Evolutionary conservation across 1,140 invertebrate genomes (phyloP).

Genomic region (Paramacrobiotus metropolitanus): DNA sequence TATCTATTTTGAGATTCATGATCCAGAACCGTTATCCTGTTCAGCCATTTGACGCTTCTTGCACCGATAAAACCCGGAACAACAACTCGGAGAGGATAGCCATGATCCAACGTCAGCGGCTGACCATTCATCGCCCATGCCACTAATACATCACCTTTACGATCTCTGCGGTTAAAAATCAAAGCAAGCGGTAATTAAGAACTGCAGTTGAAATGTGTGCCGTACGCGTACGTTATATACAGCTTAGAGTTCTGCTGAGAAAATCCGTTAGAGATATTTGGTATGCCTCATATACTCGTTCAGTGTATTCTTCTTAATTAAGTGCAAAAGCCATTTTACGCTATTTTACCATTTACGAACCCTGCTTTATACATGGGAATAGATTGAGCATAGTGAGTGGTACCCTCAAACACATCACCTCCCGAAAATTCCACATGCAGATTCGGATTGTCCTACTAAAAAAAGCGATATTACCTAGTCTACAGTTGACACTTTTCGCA

Average conservation of each 20-base stretch:
- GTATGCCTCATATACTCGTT: no score
- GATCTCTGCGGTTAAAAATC: no score
- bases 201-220: no score
- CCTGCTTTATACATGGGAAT: conserved; percentile 23
- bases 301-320: no score
- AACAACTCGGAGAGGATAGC: conserved; percentile 62
- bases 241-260: no score
- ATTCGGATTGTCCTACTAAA: conserved; percentile 34
- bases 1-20: conserved; percentile 75
- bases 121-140: conserved; percentile 93
- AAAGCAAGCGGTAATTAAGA: no score
- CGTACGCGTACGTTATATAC: no score
- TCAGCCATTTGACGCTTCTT: conserved; percentile 34
- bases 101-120: conserved; percentile 63
- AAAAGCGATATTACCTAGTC: no score
- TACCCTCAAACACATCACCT: conserved; percentile 14
- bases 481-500: no score
- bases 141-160: conserved; percentile 52
- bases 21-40: conserved; percentile 47
- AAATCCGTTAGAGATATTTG: no score
- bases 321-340: no score
- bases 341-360: no score
- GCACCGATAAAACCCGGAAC: conserved; percentile 53
- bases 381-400: conserved; percentile 38
- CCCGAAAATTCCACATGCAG: conserved; percentile 17